Conservation (phyloP, 2,113 vertebrate genomes). For the Corvus moneduloides region DNA sequence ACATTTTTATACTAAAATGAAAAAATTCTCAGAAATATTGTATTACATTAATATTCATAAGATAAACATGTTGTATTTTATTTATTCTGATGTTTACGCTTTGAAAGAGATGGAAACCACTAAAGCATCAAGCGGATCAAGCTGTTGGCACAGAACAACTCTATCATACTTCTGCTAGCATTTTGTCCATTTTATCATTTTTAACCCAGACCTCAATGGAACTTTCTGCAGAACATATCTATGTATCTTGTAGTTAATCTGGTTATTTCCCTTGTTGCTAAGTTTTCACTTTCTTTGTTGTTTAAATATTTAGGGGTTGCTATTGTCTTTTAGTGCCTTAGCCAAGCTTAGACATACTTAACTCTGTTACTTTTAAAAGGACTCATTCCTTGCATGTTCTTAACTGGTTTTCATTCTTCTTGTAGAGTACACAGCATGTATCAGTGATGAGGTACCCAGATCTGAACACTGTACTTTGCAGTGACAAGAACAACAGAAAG, state of each 20-base stretch:
- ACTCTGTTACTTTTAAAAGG: background rate
- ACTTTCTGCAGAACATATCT: background rate
- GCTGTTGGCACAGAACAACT: background rate
- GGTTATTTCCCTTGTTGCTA: background rate
- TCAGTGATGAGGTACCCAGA: background rate
- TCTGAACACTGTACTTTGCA: background rate
- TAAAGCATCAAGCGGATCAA: background rate
- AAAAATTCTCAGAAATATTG: background rate
- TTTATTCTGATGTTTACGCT: background rate
- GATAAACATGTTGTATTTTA: background rate
- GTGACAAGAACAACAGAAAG: background rate
- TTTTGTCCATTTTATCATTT: background rate
- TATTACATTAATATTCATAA: background rate
- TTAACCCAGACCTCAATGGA: background rate
- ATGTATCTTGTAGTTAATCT: background rate
- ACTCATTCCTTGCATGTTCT: background rate
- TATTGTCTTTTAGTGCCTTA: background rate
- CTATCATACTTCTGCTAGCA: background rate
- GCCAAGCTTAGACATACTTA: background rate
- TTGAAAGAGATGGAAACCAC: background rate
- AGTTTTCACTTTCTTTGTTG: background rate
- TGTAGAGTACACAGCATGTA: background rate
- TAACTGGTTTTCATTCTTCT: background rate
- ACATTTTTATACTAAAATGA: background rate
- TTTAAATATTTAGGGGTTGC: slow-evolving; percentile 19